Evolutionary conservation across 2,888 invertebrate genomes (phyloP).

Genomic region (Mesoligia furuncula): DNA sequence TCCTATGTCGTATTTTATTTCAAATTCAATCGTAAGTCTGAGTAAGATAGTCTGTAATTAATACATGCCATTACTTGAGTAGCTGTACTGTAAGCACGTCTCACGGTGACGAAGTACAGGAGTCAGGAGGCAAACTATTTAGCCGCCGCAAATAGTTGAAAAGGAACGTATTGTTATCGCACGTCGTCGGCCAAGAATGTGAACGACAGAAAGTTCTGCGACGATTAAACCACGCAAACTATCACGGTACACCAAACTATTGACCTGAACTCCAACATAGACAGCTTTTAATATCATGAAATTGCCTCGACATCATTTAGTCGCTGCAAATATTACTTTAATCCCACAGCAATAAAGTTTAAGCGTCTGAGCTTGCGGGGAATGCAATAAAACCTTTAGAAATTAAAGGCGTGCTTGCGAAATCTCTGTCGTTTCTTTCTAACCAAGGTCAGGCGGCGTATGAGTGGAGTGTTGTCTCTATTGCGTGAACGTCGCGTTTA

Average conservation of each 20-base stretch:
- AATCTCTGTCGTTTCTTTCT: conserved; percentile 86
- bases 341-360: conserved; percentile 90
- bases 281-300: conserved; percentile 89
- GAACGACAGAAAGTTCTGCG: conserved; percentile 82
- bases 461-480: conserved; percentile 81
- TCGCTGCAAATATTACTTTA: conserved; percentile 90
- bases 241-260: conserved; percentile 85
- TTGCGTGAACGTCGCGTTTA: conserved; percentile 84
- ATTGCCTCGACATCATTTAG: conserved; percentile 89
- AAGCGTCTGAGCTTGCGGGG: conserved; percentile 89
- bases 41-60: conserved; percentile 13
- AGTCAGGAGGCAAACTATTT: conserved; percentile 71
- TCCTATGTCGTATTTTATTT: not conserved
- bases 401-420: conserved; percentile 83
- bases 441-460: conserved; percentile 81
- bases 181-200: conserved; percentile 83
- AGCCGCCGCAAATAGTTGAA: conserved; percentile 81
- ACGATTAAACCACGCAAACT: conserved; percentile 84
- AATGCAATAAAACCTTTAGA: conserved; percentile 90
- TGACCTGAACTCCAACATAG: conserved; percentile 86
- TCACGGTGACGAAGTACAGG: conserved; percentile 60
- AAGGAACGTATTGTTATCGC: conserved; percentile 86
- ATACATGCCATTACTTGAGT: conserved; percentile 22
- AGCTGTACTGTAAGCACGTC: conserved; percentile 35
- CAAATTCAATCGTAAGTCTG: not conserved